Conservation (phyloP, 30 jellyfish, hydroid and myxozoan genomes). For the Turritopsis dohrnii region DNA sequence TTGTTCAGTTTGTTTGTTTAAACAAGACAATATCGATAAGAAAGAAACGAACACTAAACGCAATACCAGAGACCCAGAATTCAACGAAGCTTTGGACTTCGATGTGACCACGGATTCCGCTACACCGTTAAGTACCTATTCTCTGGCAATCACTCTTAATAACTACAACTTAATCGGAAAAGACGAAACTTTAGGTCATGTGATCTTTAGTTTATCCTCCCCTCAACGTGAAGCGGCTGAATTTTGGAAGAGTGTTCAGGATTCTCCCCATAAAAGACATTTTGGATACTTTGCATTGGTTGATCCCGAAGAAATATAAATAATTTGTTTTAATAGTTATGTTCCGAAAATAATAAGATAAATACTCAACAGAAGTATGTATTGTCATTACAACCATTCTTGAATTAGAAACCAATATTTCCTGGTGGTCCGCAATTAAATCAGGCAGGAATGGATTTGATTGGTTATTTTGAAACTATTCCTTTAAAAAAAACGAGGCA, state of each 20-base stretch:
- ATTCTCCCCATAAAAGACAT: conserved; percentile 45
- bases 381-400: too few species aligned
- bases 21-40: conserved; percentile 48
- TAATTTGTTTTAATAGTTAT: not conserved
- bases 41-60: conserved; percentile 48
- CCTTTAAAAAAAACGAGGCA: too few species aligned
- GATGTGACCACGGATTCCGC: conserved; percentile 57
- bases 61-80: conserved; percentile 54
- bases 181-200: conserved; percentile 78
- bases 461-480: too few species aligned
- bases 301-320: conserved; percentile 60
- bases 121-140: conserved; percentile 47
- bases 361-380: not conserved
- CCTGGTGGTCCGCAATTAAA: too few species aligned
- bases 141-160: conserved; percentile 48
- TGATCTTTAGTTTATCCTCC: conserved; percentile 67
- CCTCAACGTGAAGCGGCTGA: conserved; percentile 44
- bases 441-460: too few species aligned
- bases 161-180: conserved; percentile 50
- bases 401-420: too few species aligned
- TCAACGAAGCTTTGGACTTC: conserved; percentile 51
- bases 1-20: conserved; percentile 43
- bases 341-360: too few species aligned
- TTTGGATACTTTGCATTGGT: conserved; percentile 54
- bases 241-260: conserved; percentile 51